phyloP scores from a whole-genome alignment of 2,888 invertebrate genomes.

The Odontothrips loti region DNA sequence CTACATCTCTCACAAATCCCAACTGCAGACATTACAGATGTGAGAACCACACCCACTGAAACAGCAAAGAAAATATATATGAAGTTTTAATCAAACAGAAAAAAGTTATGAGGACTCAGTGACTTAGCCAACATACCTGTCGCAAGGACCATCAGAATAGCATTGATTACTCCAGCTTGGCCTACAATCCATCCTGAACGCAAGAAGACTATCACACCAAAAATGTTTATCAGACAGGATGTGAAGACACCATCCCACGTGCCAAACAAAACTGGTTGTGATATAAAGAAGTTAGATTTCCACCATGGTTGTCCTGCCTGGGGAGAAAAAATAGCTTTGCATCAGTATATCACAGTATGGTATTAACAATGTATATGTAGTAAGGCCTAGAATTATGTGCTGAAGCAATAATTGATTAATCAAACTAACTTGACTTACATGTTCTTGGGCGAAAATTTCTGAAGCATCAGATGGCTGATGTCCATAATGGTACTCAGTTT shows the following conservation, averaged over 20 bases:
- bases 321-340: constrained; percentile 39
- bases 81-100: constrained; percentile 29
- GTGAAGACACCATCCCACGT: constrained; percentile 99
- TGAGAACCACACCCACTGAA: constrained; percentile 79
- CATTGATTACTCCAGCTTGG: constrained; percentile 77
- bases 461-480: constrained; percentile 83
- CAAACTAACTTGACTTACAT: constrained; percentile 54
- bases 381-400: too few species aligned
- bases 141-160: constrained; percentile 72
- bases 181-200: constrained; percentile 97
- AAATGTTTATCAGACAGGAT: constrained; percentile 93
- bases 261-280: constrained; percentile 91
- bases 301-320: constrained; percentile 87
- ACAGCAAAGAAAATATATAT: background rate
- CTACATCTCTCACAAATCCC: constrained; percentile 94
- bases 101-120: constrained; percentile 19
- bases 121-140: constrained; percentile 55
- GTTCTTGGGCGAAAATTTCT: constrained; percentile 87
- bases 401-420: background rate
- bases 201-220: constrained; percentile 95
- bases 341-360: background rate
- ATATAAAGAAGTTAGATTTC: constrained; percentile 94
- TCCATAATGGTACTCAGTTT: constrained; percentile 46
- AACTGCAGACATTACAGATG: constrained; percentile 90
- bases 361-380: background rate